A percentile compares a stretch with the other conserved stretches of the same genome.
These are phyloP conservation scores for Platorchestia sp. DNA, from an alignment of 1,140 invertebrate species.

Conservation along the genomic window DNA sequence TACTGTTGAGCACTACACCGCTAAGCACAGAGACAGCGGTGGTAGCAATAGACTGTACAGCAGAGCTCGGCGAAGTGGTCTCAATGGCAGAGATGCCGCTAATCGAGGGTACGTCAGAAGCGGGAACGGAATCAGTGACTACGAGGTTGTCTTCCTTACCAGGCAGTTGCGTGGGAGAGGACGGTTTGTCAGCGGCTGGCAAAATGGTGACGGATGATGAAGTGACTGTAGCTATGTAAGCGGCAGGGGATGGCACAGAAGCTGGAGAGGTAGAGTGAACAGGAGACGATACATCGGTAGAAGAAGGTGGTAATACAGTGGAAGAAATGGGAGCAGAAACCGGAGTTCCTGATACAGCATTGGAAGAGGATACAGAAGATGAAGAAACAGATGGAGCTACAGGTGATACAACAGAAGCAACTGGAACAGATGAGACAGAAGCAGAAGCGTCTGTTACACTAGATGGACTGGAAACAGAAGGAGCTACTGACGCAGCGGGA, in stretches of 20 bases:
- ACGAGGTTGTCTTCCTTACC: slow-evolving; percentile 16
- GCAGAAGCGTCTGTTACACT: background rate
- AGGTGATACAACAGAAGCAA: background rate
- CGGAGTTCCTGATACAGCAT: background rate
- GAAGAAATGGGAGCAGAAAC: background rate
- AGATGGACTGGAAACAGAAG: slow-evolving; percentile 22
- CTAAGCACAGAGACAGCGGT: slow-evolving; percentile 1
- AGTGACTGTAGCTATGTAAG: slow-evolving; percentile 17
- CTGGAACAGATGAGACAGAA: slow-evolving; percentile 6
- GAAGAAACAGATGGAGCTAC: background rate
- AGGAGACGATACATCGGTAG: background rate
- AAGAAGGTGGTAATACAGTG: background rate
- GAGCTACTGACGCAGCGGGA: slow-evolving; percentile 23
- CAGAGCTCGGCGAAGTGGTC: background rate
- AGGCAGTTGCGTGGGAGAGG: background rate
- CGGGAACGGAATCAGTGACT: background rate
- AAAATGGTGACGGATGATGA: background rate
- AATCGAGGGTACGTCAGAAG: background rate
- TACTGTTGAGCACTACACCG: slow-evolving; percentile 13
- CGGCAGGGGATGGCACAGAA: background rate
- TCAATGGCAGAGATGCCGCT: background rate
- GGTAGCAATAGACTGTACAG: background rate
- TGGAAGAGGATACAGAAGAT: background rate
- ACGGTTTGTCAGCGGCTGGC: background rate
- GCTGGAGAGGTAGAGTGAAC: background rate